A percentile compares a stretch with the other conserved stretches of the same genome.
Conservation (phyloP, 37 sponge, comb jelly and placozoan genomes). For the Crambe crambe region DNA sequence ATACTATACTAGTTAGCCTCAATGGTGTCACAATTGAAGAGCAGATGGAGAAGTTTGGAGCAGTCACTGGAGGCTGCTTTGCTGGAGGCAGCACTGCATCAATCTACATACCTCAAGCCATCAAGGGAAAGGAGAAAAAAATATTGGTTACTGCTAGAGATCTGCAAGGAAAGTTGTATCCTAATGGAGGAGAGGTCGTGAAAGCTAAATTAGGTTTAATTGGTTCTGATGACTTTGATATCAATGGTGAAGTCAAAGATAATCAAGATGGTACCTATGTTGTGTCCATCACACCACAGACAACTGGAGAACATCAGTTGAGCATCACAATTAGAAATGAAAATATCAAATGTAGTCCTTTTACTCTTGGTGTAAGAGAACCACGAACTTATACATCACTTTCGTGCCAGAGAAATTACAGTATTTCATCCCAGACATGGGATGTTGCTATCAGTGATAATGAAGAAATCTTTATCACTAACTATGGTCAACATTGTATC, state of each 20-base stretch:
- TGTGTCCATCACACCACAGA: slow-evolving; percentile 28
- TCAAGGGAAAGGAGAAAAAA: slow-evolving; percentile 17
- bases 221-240: slow-evolving; percentile 3
- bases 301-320: slow-evolving; percentile 22
- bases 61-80: slow-evolving; percentile 13
- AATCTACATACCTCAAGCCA: slow-evolving; percentile 1
- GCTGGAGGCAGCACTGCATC: not conserved
- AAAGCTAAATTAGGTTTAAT: slow-evolving; percentile 1
- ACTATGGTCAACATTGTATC: slow-evolving; percentile 9
- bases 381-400: not conserved
- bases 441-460: slow-evolving; percentile 38
- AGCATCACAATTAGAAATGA: slow-evolving; percentile 13
- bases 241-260: slow-evolving; percentile 5
- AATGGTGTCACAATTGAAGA: not conserved
- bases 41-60: not conserved
- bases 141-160: slow-evolving; percentile 15
- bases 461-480: slow-evolving; percentile 25
- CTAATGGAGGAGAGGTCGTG: slow-evolving; percentile 26
- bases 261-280: slow-evolving; percentile 30
- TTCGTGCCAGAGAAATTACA: not conserved
- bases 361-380: slow-evolving; percentile 13
- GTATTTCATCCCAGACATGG: not conserved
- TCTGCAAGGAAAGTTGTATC: slow-evolving; percentile 6
- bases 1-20: not conserved
- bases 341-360: slow-evolving; percentile 31